These are phyloP conservation scores for Eumacrocentrus americanus DNA, from an alignment of 2,888 invertebrate genomes.

Conservation along the genomic window DNA sequence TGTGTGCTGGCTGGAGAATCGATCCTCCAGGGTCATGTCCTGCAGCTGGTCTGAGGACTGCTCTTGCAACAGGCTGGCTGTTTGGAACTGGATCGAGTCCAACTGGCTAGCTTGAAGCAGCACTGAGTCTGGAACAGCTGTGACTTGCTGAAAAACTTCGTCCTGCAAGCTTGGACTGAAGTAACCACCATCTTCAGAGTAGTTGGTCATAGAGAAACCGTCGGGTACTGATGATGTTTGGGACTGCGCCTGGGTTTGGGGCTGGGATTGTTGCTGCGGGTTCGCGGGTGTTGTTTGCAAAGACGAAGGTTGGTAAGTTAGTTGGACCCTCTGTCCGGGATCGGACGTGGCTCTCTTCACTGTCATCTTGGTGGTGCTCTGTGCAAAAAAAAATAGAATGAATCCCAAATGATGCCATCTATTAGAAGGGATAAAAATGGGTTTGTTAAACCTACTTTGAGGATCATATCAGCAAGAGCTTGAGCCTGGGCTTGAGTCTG, in stretches of 20 bases:
- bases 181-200: constrained; percentile 60
- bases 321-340: constrained; percentile 71
- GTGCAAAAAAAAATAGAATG: not conserved
- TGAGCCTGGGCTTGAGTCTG: constrained; percentile 73
- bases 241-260: constrained; percentile 38
- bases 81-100: constrained; percentile 62
- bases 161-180: constrained; percentile 66
- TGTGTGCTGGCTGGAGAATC: constrained; percentile 63
- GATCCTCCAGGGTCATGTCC: constrained; percentile 62
- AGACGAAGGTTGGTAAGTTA: constrained; percentile 44
- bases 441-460: constrained; percentile 68
- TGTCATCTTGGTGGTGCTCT: constrained; percentile 61
- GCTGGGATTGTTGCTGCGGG: constrained; percentile 36
- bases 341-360: constrained; percentile 79
- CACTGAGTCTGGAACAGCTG: constrained; percentile 69
- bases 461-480: constrained; percentile 76
- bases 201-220: constrained; percentile 58
- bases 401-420: too few species aligned
- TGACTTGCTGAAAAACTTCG: constrained; percentile 76
- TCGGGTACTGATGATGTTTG: constrained; percentile 54
- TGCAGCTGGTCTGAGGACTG: constrained; percentile 60
- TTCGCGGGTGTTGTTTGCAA: constrained; percentile 39
- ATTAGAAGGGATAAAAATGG: too few species aligned
- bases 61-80: constrained; percentile 57
- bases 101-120: constrained; percentile 72